phyloP scores from a whole-genome alignment of 2,888 invertebrate genomes.

The Volucella inflata region DNA sequence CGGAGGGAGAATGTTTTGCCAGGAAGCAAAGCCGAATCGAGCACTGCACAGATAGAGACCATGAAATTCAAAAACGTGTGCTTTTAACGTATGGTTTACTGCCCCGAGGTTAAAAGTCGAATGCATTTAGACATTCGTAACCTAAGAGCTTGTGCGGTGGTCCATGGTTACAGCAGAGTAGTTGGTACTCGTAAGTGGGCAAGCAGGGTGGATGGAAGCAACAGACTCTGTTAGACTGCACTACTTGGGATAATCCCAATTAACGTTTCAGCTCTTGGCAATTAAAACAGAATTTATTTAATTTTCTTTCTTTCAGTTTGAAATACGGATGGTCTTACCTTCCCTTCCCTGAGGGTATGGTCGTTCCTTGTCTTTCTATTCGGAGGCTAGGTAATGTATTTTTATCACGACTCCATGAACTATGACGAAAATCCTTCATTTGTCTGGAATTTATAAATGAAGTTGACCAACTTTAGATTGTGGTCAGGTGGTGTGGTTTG shows the following conservation, averaged over 20 bases:
- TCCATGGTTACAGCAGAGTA: constrained; percentile 13
- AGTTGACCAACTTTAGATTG: constrained; percentile 1
- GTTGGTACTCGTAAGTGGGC: constrained; percentile 9
- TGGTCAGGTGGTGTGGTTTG: background rate
- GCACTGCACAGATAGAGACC: constrained; percentile 17
- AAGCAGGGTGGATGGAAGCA: constrained; percentile 48
- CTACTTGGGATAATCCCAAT: constrained; percentile 76
- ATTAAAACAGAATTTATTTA: constrained; percentile 76
- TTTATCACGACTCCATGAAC: constrained; percentile 45
- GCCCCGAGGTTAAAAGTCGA: constrained; percentile 74
- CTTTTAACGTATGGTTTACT: constrained; percentile 76
- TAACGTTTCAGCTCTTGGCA: constrained; percentile 76
- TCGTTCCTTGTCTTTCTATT: background rate
- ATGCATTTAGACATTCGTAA: constrained; percentile 73
- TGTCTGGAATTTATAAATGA: constrained; percentile 7
- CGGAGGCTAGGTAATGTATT: constrained; percentile 21
- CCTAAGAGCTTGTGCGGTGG: constrained; percentile 60
- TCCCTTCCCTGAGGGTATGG: background rate
- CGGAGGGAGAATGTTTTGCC: constrained; percentile 22
- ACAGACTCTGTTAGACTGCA: constrained; percentile 52
- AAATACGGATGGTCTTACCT: background rate
- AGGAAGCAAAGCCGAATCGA: constrained; percentile 8
- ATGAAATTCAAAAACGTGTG: constrained; percentile 69
- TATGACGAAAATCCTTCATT: constrained; percentile 3
- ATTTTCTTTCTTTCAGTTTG: constrained; percentile 55